phyloP scores from a whole-genome alignment of 2,888 invertebrate genomes.

The Aromia moschata region DNA sequence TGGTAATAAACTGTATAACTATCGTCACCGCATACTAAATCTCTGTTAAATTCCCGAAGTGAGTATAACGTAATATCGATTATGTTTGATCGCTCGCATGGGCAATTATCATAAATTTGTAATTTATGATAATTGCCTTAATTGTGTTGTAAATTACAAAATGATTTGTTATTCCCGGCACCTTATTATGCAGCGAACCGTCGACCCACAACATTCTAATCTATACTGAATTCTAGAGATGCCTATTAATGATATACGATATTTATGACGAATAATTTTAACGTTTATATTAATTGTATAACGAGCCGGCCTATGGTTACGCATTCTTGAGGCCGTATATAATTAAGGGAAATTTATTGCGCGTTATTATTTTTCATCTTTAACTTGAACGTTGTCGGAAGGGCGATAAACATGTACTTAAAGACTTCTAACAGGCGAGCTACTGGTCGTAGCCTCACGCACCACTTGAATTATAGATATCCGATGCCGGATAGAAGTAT shows the following conservation, averaged over 20 bases:
- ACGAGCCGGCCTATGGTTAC: neutral
- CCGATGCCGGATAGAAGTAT: no score
- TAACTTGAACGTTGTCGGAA: neutral
- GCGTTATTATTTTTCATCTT: neutral
- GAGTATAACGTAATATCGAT: neutral
- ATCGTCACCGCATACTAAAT: no score
- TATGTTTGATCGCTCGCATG: neutral
- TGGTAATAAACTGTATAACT: no score
- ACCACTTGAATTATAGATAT: neutral
- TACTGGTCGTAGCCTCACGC: neutral
- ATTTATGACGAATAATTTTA: neutral
- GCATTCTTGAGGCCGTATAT: neutral
- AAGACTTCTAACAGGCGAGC: neutral
- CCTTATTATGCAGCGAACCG: neutral
- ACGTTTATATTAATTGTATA: neutral
- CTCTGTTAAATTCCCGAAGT: no score
- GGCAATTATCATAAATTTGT: conserved; percentile 10
- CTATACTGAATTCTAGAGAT: conserved; percentile 1
- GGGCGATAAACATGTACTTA: neutral
- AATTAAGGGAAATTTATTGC: neutral
- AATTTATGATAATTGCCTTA: conserved; percentile 2
- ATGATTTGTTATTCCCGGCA: neutral
- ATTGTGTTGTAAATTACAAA: conserved; percentile 10
- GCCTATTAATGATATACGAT: neutral
- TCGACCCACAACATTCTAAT: neutral